Conservation (phyloP, 2,113 vertebrate species). For the Himantopus leucocephalus region DNA sequence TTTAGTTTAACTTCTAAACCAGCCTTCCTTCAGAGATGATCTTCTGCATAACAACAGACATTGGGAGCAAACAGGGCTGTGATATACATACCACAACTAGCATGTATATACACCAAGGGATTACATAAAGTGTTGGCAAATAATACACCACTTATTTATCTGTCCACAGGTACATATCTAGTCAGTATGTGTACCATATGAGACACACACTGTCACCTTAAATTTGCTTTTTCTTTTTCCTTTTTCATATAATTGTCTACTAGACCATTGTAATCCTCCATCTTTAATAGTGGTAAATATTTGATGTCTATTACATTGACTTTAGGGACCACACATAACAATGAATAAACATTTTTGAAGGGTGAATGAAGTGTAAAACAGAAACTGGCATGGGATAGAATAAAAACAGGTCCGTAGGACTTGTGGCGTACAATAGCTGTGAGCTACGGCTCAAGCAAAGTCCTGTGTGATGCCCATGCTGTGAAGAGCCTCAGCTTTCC, state of each 20-base stretch:
- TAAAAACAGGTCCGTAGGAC: not conserved
- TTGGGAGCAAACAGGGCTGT: not conserved
- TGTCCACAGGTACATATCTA: not conserved
- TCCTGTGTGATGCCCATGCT: not conserved
- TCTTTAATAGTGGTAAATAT: not conserved
- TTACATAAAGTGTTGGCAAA: not conserved
- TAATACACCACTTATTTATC: not conserved
- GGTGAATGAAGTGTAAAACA: not conserved
- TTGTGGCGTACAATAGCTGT: not conserved
- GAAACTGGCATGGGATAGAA: not conserved
- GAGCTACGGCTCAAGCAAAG: fast-evolving
- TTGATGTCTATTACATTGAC: not conserved
- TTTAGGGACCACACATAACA: not conserved
- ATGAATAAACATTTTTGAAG: not conserved
- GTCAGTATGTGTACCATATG: not conserved
- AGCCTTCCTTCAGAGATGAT: not conserved
- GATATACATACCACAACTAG: not conserved
- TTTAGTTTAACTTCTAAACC: not conserved
- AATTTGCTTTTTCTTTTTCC: not conserved
- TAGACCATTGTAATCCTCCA: not conserved
- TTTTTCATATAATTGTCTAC: not conserved
- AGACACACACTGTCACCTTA: fast-evolving
- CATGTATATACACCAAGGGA: not conserved
- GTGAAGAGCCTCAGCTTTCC: not conserved
- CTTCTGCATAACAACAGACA: not conserved